Evolutionary conservation across 1,140 invertebrate genomes (phyloP).

Genomic region (Nymphalis io): DNA sequence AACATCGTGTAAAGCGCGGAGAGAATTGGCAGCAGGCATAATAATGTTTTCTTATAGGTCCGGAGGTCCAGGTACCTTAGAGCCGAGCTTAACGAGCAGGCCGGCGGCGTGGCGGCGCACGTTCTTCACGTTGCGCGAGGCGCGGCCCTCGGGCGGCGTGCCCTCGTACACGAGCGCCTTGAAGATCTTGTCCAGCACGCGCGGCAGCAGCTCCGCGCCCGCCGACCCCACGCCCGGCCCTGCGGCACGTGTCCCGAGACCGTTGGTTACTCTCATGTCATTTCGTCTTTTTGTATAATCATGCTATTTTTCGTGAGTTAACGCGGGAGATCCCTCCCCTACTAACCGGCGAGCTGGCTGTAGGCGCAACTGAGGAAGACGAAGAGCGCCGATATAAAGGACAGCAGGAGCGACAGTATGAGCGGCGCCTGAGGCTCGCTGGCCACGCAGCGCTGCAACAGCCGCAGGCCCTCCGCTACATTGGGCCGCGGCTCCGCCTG

Average conservation of each 20-base stretch:
- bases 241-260: slow-evolving; percentile 43
- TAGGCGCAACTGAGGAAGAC: slow-evolving; percentile 93
- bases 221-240: slow-evolving; percentile 84
- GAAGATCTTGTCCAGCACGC: slow-evolving; percentile 94
- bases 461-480: slow-evolving; percentile 84
- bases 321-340: neutral
- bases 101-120: slow-evolving; percentile 93
- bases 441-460: slow-evolving; percentile 88
- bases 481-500: slow-evolving; percentile 84
- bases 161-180: slow-evolving; percentile 88
- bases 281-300: neutral
- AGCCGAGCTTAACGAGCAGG: slow-evolving; percentile 93
- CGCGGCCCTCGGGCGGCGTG: slow-evolving; percentile 80
- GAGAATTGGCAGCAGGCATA: no score
- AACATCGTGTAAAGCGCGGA: no score
- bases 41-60: no score
- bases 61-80: slow-evolving; percentile 78
- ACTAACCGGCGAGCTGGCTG: slow-evolving; percentile 84
- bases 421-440: slow-evolving; percentile 89
- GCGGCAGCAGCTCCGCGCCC: slow-evolving; percentile 86
- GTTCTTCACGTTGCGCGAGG: slow-evolving; percentile 89
- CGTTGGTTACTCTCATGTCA: neutral
- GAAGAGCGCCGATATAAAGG: slow-evolving; percentile 94
- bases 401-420: slow-evolving; percentile 90
- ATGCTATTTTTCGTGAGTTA: neutral